Evolutionary conservation across 53 echinoderm and acorn worm genomes (phyloP), one percentile per base, ranked within the genome.

Genomic region (Luidia sarsii): DNA sequence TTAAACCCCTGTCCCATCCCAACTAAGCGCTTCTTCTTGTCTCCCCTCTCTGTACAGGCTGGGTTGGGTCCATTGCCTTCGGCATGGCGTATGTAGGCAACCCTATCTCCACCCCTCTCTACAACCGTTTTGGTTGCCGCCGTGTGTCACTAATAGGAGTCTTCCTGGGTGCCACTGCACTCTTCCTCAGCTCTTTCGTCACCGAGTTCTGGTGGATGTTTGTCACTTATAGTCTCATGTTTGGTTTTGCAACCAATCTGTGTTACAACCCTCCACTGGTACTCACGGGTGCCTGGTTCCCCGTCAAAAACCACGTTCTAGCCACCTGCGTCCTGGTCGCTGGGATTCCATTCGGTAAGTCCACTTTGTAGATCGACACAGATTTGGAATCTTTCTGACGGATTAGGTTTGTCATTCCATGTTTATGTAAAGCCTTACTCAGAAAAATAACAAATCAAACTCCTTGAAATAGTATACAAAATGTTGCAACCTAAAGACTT

Each of bases 301-400:
- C 93, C 9, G 83, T 59, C 23, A 86, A 87, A 34, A 75, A 93
- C 23, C 96, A 96, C 80, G 96, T 96, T 39, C 64, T 96, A 0
- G 90, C 96, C 1, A 96, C 96, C 1, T 90, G 93, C 54, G 75
- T 86, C n/a, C 54, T 90, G 30, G 93, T 93, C 23, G 96, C 96
- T 46, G 96, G 96, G 20, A 96, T 93, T 50, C 95, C 96, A 0
- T 96, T 93, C 28, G 96, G 96, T 96, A 93, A 83, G 95, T 72
- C 20, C 13, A 39, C 11, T 25, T 45, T 18, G 18, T 23, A 7
- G 71, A 71, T 10, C 8, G 46, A 10, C 15, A 46, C 8, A 46
- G n/a, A n/a, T n/a, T n/a, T n/a, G n/a, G n/a, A n/a, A n/a, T n/a
- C n/a, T n/a, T n/a, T n/a, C n/a, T n/a, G n/a, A n/a, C n/a, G n/a